phyloP scores from a whole-genome alignment of 2,113 vertebrate species.

The Ceyx melanurus region DNA sequence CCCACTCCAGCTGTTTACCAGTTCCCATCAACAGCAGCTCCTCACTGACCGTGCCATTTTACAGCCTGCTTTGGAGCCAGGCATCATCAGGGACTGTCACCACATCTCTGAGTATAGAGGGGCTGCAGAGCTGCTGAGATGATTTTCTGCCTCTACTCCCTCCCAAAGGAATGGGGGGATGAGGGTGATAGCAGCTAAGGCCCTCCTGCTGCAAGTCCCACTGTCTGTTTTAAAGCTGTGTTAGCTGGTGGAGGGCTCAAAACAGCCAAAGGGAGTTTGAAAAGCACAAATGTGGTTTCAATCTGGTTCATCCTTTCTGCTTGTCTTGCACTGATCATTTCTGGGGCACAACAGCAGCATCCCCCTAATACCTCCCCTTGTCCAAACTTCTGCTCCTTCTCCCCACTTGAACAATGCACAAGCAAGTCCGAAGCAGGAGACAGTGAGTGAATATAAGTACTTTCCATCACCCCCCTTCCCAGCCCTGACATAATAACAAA shows the following conservation, averaged over 20 bases:
- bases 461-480: conserved; percentile 28
- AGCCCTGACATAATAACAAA: conserved; percentile 71
- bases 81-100: neutral
- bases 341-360: too few species aligned
- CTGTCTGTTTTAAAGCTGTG: too few species aligned
- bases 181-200: neutral
- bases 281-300: too few species aligned
- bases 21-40: neutral
- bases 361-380: too few species aligned
- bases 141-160: neutral
- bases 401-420: too few species aligned
- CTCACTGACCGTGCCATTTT: rapidly evolving
- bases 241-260: too few species aligned
- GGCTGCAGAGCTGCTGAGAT: neutral
- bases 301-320: too few species aligned
- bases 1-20: neutral
- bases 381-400: too few species aligned
- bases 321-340: too few species aligned
- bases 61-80: rapidly evolving
- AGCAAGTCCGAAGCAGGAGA: neutral
- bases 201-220: too few species aligned
- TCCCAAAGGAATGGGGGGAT: neutral
- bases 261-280: too few species aligned
- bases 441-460: conserved; percentile 5
- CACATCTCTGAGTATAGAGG: neutral